A percentile compares a stretch with the other conserved stretches of the same genome.
These are phyloP conservation scores for Neuroscelio doddi DNA, from an alignment of 2,888 invertebrate species.

Conservation along the genomic window DNA sequence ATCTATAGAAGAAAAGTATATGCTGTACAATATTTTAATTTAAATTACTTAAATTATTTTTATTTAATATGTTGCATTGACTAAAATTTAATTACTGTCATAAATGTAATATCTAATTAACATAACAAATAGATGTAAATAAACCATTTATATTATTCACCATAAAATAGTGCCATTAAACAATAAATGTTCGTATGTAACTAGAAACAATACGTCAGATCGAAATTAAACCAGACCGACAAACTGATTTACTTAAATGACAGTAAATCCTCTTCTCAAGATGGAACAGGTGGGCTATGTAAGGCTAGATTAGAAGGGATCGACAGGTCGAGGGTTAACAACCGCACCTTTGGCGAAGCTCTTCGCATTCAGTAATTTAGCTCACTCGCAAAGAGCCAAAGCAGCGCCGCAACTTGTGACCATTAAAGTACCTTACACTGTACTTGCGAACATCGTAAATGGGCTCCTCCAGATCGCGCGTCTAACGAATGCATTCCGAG, in stretches of 20 bases:
- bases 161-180: no score
- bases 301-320: neutral
- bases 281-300: neutral
- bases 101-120: no score
- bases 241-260: neutral
- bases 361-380: constrained; percentile 21
- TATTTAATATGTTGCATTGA: no score
- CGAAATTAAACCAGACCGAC: no score
- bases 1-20: no score
- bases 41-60: no score
- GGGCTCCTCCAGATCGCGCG: constrained; percentile 17
- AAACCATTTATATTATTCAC: no score
- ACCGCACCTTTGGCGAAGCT: constrained; percentile 5
- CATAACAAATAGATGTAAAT: no score
- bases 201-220: no score
- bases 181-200: no score
- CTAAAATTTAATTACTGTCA: no score
- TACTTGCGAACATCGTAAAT: constrained; percentile 25
- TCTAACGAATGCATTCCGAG: constrained; percentile 9
- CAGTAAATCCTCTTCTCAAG: neutral
- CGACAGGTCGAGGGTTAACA: constrained; percentile 2
- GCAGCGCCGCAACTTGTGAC: constrained; percentile 17
- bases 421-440: constrained; percentile 21
- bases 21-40: no score
- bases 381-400: constrained; percentile 16